phyloP scores from a whole-genome alignment of 2,888 invertebrate genomes.

The Xylocampa areola region DNA sequence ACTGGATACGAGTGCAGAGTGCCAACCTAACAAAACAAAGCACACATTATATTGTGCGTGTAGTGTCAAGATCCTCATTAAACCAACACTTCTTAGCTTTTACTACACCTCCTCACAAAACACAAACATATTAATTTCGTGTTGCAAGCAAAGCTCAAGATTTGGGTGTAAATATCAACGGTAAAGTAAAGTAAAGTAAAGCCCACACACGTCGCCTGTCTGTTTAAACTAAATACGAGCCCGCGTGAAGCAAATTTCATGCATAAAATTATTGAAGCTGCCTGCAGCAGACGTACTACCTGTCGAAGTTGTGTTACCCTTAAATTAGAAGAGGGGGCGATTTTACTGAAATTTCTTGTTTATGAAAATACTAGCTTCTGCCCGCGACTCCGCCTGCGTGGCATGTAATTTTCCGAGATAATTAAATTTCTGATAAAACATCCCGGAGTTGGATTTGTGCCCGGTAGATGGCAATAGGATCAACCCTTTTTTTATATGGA shows the following conservation, averaged over 20 bases:
- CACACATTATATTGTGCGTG: too few relatives aligned
- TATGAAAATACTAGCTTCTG: too few relatives aligned
- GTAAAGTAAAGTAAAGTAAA: slow-evolving; percentile 54
- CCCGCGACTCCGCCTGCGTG: too few relatives aligned
- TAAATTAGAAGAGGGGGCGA: slow-evolving; percentile 55
- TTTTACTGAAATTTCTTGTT: too few relatives aligned
- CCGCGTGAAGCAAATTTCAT: slow-evolving; percentile 80
- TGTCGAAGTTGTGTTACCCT: slow-evolving; percentile 64
- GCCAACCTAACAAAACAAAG: too few relatives aligned
- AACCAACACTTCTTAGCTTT: not conserved
- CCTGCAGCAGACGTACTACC: slow-evolving; percentile 76
- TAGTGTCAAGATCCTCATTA: too few relatives aligned
- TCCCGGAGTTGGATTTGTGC: too few relatives aligned
- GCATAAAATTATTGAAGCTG: slow-evolving; percentile 85
- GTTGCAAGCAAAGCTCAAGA: slow-evolving; percentile 47
- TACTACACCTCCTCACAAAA: slow-evolving; percentile 20
- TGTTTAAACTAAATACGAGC: slow-evolving; percentile 78
- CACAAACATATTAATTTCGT: slow-evolving; percentile 47
- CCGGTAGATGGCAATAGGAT: too few relatives aligned
- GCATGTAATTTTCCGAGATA: too few relatives aligned
- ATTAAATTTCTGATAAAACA: too few relatives aligned
- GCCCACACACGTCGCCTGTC: slow-evolving; percentile 62
- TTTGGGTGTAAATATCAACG: slow-evolving; percentile 56
- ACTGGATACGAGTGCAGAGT: too few relatives aligned
- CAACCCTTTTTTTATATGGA: too few relatives aligned